Conservation (phyloP, 2,113 vertebrate species). For the Phaethon lepturus region DNA sequence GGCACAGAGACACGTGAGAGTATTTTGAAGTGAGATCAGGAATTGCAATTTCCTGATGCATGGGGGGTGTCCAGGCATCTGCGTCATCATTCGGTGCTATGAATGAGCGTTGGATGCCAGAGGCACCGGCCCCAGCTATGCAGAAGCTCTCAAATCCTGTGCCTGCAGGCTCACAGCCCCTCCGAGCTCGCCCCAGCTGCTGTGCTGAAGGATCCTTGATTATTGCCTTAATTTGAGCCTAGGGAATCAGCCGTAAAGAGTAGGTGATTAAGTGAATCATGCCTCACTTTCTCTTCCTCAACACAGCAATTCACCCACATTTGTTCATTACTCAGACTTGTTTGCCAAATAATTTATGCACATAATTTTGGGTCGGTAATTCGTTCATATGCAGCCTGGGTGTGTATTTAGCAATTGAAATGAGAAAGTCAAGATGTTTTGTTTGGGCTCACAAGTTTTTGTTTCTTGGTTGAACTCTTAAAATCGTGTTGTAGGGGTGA, state of each 20-base stretch:
- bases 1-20: background rate
- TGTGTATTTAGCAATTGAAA: conserved; percentile 55
- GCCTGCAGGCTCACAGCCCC: background rate
- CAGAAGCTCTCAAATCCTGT: background rate
- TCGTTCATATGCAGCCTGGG: conserved; percentile 53
- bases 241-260: conserved; percentile 52
- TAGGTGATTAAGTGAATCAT: conserved; percentile 54
- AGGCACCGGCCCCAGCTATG: background rate
- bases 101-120: background rate
- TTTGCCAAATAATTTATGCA: conserved; percentile 65
- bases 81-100: background rate
- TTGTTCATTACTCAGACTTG: conserved; percentile 66
- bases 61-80: background rate
- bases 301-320: conserved; percentile 52
- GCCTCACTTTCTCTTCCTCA: conserved; percentile 21
- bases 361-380: conserved; percentile 32
- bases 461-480: conserved; percentile 52
- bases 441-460: conserved; percentile 62
- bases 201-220: conserved; percentile 27
- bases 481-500: conserved; percentile 19
- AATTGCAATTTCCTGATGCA: background rate
- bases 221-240: conserved; percentile 58
- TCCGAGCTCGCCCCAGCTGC: background rate
- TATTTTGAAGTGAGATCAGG: background rate
- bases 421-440: conserved; percentile 56